Evolutionary conservation across 2,888 invertebrate genomes (phyloP).

Genomic region (Drosophila borborema): DNA sequence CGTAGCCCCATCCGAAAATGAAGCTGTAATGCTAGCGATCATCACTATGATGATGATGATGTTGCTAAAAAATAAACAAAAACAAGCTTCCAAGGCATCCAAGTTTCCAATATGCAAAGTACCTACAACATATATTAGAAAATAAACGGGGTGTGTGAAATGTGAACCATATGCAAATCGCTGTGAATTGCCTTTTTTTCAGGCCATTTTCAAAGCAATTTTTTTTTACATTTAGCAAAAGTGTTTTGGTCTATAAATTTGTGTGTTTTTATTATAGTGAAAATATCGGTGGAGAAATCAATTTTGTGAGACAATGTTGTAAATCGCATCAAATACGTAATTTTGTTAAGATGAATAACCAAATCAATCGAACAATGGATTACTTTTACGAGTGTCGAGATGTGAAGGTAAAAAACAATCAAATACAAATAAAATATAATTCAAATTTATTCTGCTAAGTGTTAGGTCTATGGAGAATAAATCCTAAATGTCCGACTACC

Average conservation of each 20-base stretch:
- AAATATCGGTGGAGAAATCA: conserved; percentile 67
- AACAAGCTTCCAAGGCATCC: conserved; percentile 35
- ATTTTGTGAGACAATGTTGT: conserved; percentile 42
- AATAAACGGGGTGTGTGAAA: conserved; percentile 76
- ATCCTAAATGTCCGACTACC: conserved; percentile 11
- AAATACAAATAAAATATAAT: conserved; percentile 13
- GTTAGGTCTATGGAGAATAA: conserved; percentile 22
- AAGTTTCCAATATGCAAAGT: conserved; percentile 75
- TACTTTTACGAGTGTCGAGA: conserved; percentile 67
- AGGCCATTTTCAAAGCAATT: conserved; percentile 1
- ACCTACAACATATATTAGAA: conserved; percentile 59
- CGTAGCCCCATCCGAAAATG: conserved; percentile 47
- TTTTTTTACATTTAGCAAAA: conserved; percentile 40
- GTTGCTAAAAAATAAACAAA: conserved; percentile 62
- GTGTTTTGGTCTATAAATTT: conserved; percentile 60
- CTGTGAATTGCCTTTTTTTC: conserved; percentile 43
- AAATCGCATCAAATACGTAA: conserved; percentile 40
- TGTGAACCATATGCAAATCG: conserved; percentile 74
- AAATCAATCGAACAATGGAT: conserved; percentile 59
- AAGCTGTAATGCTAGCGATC: conserved; percentile 34
- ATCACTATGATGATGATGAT: conserved; percentile 49
- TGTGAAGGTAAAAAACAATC: conserved; percentile 57
- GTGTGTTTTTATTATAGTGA: conserved; percentile 64
- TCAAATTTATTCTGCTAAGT: conserved; percentile 31
- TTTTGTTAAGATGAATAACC: conserved; percentile 20